Evolutionary conservation across 2,888 invertebrate species (phyloP).

Genomic region (Kuschelorhynchus macadamiae): DNA sequence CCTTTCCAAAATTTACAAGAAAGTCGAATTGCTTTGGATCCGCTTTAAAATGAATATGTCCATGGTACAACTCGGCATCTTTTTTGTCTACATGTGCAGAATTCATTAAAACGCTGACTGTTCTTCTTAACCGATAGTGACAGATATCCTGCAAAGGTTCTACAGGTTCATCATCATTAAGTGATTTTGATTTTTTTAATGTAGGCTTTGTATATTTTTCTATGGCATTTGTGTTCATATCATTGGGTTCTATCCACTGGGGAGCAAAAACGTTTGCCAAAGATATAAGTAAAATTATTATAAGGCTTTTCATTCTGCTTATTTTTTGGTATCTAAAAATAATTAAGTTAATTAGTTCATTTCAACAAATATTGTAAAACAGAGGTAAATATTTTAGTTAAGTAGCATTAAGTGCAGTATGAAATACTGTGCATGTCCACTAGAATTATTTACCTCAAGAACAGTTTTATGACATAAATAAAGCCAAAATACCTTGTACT

Average conservation of each 20-base stretch:
- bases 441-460: too few species aligned
- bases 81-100: conserved; percentile 46
- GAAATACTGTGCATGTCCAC: too few species aligned
- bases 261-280: too few species aligned
- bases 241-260: conserved; percentile 53
- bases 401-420: too few species aligned
- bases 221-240: conserved; percentile 51
- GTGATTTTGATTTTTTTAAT: conserved; percentile 4
- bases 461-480: too few species aligned
- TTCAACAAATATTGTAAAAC: too few species aligned
- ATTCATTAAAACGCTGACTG: conserved; percentile 50
- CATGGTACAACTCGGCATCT: conserved; percentile 40
- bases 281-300: too few species aligned
- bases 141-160: conserved; percentile 39
- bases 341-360: too few species aligned
- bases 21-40: conserved; percentile 48
- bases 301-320: too few species aligned
- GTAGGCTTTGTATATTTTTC: conserved; percentile 18
- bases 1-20: conserved; percentile 46
- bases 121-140: conserved; percentile 49
- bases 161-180: not conserved
- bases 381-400: too few species aligned
- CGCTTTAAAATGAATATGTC: conserved; percentile 47
- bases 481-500: too few species aligned
- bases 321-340: too few species aligned